Base-by-base conservation (phyloP, 2,888 invertebrate species). In the Cryptocheilus praepositus region DNA sequence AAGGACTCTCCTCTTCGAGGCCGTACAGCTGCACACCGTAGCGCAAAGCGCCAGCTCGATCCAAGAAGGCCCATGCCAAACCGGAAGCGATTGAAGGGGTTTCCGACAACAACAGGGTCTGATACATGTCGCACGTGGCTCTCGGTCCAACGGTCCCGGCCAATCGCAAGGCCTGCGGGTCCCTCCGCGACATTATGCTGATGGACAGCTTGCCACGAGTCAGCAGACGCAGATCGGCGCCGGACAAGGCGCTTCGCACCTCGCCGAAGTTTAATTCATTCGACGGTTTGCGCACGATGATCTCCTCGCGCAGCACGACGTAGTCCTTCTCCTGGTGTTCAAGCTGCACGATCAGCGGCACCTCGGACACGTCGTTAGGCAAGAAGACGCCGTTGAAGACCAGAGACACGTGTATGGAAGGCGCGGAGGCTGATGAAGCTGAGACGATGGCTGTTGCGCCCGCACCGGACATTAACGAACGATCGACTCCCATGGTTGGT, bases 361-460 rank as follows among this genome's bases (percentile, higher is more conserved):
- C 93, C 78, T 95, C 93, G 28, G 90, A 87, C 0, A 91, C 90
- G 63, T 94, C 92, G 54, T 91, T 91, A 0, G 92, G 89, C 0
- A 92, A 90, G 77, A 96, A 95, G 2, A 96, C 91, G 11, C 96
- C 96, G 81, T 95, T 96, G 86, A 96, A 96, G 0, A 95, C 92
- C 3, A 96, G 89, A 0, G 95, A 94, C 46, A 96, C 88, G 85
- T 96, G 95, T 67, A 96, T 92, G 44, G 95, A 95, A 0, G 96
- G 95, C 0, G 95, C 93, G 0, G 95, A 93, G 0, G 95, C 93
- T 13, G 95, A 94, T 0, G 93, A 94, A 0, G 94, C 95, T 0
- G 96, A 95, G 0, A 97, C 94, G 43, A 96, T 93, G 0, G 96
- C 96, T 0, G 96, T 96, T 0, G 96, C 97, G 81, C 95, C 96